phyloP scores from a whole-genome alignment of 2,113 vertebrate species.

The Macheiramphus alcinus region DNA sequence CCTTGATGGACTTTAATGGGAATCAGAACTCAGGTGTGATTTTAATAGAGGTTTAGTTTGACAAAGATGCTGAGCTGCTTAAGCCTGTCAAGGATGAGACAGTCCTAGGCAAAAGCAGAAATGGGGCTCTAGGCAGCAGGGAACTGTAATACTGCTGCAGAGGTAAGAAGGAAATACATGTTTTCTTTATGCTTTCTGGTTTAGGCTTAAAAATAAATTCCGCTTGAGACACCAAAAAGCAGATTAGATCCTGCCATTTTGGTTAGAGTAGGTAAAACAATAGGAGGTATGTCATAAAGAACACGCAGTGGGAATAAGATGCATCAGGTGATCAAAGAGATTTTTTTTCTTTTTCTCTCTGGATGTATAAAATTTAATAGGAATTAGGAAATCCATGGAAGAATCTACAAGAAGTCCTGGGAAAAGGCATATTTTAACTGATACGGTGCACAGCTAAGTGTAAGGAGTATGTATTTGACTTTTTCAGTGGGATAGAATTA shows the following conservation, averaged over 20 bases:
- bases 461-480: not conserved
- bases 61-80: not conserved
- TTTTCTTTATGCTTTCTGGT: not conserved
- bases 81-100: not conserved
- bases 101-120: not conserved
- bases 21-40: not conserved
- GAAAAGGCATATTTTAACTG: not conserved
- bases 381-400: not conserved
- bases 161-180: not conserved
- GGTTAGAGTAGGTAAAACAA: not conserved
- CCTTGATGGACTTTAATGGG: not conserved
- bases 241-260: not conserved
- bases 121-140: not conserved
- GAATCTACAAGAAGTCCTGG: not conserved
- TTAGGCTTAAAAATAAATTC: not conserved
- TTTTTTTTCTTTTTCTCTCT: not conserved
- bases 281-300: not conserved
- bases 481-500: not conserved
- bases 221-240: not conserved
- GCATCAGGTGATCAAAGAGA: not conserved
- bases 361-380: not conserved
- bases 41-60: not conserved
- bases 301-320: not conserved
- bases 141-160: not conserved
- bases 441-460: not conserved